Evolutionary conservation across 2,113 vertebrate genomes (phyloP).

Genomic region (Orycteropus afer): DNA sequence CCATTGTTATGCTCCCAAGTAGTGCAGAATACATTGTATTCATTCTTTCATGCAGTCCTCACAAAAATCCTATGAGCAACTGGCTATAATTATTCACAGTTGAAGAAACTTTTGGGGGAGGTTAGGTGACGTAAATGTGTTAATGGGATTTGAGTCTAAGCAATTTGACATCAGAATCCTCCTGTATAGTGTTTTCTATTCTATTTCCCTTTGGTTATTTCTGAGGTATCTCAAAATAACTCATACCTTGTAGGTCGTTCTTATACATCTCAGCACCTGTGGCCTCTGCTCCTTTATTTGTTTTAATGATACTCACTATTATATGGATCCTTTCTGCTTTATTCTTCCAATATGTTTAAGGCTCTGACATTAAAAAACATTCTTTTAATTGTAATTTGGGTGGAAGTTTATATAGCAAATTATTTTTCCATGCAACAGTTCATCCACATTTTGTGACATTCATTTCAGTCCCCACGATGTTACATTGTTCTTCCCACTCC

Average conservation of each 20-base stretch:
- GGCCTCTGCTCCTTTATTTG: too few species aligned
- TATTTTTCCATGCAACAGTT: too few species aligned
- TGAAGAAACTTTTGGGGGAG: neutral
- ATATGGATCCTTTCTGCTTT: neutral
- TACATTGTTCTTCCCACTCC: too few species aligned
- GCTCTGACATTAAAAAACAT: neutral
- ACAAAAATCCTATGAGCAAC: neutral
- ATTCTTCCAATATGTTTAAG: neutral
- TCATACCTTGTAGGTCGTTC: too few species aligned
- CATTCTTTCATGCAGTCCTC: neutral
- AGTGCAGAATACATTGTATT: neutral
- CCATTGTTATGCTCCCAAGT: neutral
- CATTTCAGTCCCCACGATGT: too few species aligned
- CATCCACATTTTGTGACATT: too few species aligned
- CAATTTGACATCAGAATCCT: neutral
- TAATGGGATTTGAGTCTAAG: neutral
- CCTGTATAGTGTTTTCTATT: neutral
- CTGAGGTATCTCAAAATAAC: neutral
- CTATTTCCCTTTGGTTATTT: neutral
- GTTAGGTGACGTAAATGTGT: neutral
- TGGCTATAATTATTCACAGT: neutral
- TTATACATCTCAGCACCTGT: too few species aligned
- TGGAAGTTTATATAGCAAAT: too few species aligned
- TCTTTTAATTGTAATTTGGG: too few species aligned
- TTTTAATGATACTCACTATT: neutral